Conservation (phyloP, 2,113 vertebrate genomes). For the Psammodynastes pulverulentus region DNA sequence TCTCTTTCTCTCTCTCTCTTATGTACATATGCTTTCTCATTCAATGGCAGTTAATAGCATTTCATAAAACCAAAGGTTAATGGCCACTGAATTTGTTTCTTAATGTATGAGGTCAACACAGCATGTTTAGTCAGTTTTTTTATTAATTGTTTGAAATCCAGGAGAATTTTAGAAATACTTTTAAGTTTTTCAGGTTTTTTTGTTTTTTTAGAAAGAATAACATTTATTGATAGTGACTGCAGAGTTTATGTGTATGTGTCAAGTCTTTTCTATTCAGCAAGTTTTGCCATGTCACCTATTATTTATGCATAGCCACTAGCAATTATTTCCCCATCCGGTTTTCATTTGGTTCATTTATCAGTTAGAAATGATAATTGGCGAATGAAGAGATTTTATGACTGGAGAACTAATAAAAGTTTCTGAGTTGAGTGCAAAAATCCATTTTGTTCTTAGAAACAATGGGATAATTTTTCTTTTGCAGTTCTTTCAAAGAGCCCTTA, state of each 20-base stretch:
- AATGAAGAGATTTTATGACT: not conserved
- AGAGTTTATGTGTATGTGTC: not conserved
- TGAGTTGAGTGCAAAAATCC: not conserved
- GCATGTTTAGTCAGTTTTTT: not conserved
- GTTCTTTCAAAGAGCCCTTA: slow-evolving; percentile 90
- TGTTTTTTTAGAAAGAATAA: not conserved
- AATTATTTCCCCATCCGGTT: not conserved
- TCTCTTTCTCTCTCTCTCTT: not conserved
- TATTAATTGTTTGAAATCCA: not conserved
- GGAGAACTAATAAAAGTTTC: not conserved
- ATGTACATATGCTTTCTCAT: not conserved
- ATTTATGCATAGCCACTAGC: not conserved
- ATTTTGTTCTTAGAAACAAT: not conserved
- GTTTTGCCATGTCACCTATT: not conserved
- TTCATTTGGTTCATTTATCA: not conserved
- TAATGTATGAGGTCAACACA: not conserved
- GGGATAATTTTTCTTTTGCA: slow-evolving; percentile 48
- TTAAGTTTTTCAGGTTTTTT: not conserved
- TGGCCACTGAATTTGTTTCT: not conserved
- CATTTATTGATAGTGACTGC: not conserved
- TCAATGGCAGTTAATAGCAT: not conserved
- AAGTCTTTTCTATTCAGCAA: not conserved
- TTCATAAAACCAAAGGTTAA: not conserved
- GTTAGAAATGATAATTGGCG: not conserved
- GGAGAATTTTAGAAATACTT: not conserved